Base-by-base conservation (phyloP, 2,797 vertebrate species). In the Pangasius larnaudii region DNA sequence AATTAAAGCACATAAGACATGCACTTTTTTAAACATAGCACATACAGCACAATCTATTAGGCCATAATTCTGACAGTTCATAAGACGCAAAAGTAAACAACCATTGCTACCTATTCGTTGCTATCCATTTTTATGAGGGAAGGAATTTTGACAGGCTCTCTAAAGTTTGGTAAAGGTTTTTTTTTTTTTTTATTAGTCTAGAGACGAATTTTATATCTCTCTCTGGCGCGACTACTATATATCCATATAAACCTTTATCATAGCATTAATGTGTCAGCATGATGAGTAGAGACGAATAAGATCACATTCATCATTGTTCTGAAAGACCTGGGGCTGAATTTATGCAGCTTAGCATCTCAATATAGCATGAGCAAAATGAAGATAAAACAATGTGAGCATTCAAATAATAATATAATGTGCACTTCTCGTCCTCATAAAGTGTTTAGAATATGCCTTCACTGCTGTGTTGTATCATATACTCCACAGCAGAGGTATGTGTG, bases 221-320 rank as follows among this genome's bases (percentile, higher is more conserved):
- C 22, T 24, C 78, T 22, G 53, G 53, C 5, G 10, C 1, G 10
- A 27, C 33, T 81, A 59, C 4, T 36, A 81, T 42, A 81, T 42
- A 51, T 85, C 30, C 59, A 67, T 30, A 78, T 88, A 18, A 56
- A 56, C 51, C 51, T 33, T 79, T 78, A 30, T n/a, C 24, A 67
- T 56, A 74, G 51, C 18, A 83, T 85, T 63, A 87, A 72, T 33
- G 63, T 77, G 71, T 82, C 67, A n/a, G 58, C 16, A 56, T 33
- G 75, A 79, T 79, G 18, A 24, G 56, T 82, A 42, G 65, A 61
- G n/a, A 39, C 0, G 6, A 16, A 77, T 33, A 75, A 49, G 10
- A 27, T 18, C 13, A 8, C 18, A 58, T 59, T 58, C 53, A 59
- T 80, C 10, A 59, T 36, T 80, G 9, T 13, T 80, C 18, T 59